Evolutionary conservation across 2,797 vertebrate species (phyloP).

Genomic region (Sphenopsis melanotis): DNA sequence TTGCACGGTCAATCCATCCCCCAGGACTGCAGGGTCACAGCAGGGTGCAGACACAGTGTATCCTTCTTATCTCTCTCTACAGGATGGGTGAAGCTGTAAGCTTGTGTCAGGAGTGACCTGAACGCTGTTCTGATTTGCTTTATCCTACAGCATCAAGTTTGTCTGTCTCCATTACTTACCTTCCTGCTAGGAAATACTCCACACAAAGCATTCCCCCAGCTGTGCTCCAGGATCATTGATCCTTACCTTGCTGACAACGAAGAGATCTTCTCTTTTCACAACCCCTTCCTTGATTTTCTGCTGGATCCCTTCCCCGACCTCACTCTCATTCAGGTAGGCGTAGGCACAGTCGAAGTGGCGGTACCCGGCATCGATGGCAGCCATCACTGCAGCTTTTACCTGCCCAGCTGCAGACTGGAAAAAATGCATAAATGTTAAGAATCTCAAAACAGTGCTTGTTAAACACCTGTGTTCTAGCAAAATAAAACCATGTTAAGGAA

Average conservation of each 20-base stretch:
- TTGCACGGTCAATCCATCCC: neutral
- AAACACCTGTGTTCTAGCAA: neutral
- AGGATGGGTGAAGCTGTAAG: neutral
- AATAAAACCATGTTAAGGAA: neutral
- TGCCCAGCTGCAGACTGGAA: conserved; percentile 78
- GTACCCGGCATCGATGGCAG: conserved; percentile 80
- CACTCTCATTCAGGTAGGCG: conserved; percentile 78
- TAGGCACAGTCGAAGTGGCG: conserved; percentile 83
- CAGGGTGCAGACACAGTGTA: neutral
- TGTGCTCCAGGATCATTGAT: neutral
- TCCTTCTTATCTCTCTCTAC: neutral
- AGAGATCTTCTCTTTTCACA: conserved; percentile 84
- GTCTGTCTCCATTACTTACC: neutral
- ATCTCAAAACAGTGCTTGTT: neutral
- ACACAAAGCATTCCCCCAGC: neutral
- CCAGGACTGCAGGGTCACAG: neutral
- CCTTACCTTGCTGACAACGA: conserved; percentile 80
- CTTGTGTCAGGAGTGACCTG: neutral
- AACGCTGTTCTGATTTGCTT: neutral
- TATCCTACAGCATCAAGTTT: neutral
- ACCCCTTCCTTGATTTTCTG: conserved; percentile 76
- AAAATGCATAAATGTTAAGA: neutral
- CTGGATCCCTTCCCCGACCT: conserved; percentile 78
- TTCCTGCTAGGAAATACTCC: neutral
- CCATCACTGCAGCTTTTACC: conserved; percentile 73